Evolutionary conservation across 2,888 invertebrate species (phyloP).

Genomic region (Tetragnatha montana): DNA sequence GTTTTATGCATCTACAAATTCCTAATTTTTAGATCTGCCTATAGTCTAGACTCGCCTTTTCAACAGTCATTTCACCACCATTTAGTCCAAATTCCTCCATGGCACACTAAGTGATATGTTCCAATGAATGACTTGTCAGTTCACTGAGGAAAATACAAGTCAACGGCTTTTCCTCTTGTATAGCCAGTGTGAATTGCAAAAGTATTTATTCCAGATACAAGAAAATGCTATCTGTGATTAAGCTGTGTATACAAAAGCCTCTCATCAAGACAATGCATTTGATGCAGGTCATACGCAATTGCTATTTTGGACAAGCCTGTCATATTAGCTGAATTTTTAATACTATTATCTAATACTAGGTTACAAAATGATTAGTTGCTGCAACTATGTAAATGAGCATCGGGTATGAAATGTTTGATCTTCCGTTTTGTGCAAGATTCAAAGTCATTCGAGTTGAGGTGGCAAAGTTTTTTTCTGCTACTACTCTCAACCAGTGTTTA

Average conservation of each 20-base stretch:
- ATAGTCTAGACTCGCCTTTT: slow-evolving; percentile 10
- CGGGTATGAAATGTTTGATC: not conserved
- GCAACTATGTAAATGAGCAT: not conserved
- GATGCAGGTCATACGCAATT: not conserved
- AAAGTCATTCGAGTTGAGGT: not conserved
- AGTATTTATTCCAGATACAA: slow-evolving; percentile 39
- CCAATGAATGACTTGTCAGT: slow-evolving; percentile 10
- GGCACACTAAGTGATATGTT: slow-evolving; percentile 35
- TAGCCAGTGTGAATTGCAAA: slow-evolving; percentile 2
- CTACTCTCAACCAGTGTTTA: slow-evolving; percentile 16
- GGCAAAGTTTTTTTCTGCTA: not conserved
- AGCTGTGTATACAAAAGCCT: slow-evolving; percentile 9
- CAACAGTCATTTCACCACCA: slow-evolving; percentile 1
- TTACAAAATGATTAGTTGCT: not conserved
- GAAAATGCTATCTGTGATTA: slow-evolving; percentile 60
- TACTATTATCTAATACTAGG: not conserved
- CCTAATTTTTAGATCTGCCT: slow-evolving; percentile 22
- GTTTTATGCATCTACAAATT: slow-evolving; percentile 7
- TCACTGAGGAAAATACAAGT: slow-evolving; percentile 4
- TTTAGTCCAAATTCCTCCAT: slow-evolving; percentile 15
- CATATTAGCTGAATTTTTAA: not conserved
- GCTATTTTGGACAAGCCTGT: not conserved
- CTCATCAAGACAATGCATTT: slow-evolving; percentile 36
- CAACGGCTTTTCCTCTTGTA: not conserved
- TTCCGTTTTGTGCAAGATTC: not conserved